Percentiles rank a stretch among this genome's conserved stretches.
Conservation (phyloP, 2,113 vertebrate species). For the Promerops cafer region DNA sequence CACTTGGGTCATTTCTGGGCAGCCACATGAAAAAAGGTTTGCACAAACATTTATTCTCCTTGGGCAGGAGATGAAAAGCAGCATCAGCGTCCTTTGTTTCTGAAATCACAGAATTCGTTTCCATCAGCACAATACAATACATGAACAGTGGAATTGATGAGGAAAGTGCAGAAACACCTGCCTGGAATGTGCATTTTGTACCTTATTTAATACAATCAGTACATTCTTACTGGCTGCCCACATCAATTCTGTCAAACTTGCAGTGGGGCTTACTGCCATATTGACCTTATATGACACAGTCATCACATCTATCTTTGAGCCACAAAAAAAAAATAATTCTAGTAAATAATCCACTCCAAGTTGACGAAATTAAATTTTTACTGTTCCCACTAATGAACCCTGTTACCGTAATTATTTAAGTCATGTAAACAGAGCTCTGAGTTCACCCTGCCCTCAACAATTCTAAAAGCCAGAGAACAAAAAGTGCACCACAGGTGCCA, state of each 20-base stretch:
- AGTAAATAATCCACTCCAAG: background rate
- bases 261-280: background rate
- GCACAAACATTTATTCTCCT: background rate
- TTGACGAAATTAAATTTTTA: background rate
- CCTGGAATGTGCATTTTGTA: background rate
- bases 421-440: background rate
- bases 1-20: background rate
- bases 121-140: background rate
- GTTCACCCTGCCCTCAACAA: background rate
- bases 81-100: background rate
- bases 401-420: background rate
- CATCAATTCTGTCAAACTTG: background rate
- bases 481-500: constrained; percentile 31
- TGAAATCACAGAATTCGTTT: background rate
- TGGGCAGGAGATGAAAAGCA: background rate
- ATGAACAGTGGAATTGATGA: background rate
- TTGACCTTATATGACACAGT: background rate
- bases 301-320: background rate
- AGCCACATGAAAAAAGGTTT: background rate
- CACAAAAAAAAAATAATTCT: background rate
- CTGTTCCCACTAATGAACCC: background rate
- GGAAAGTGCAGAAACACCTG: background rate
- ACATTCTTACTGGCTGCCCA: background rate
- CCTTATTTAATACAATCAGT: background rate
- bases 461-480: background rate